These are phyloP conservation scores for Acanthosepion pharaonis DNA, from an alignment of 2,888 invertebrate genomes.

Conservation along the genomic window DNA sequence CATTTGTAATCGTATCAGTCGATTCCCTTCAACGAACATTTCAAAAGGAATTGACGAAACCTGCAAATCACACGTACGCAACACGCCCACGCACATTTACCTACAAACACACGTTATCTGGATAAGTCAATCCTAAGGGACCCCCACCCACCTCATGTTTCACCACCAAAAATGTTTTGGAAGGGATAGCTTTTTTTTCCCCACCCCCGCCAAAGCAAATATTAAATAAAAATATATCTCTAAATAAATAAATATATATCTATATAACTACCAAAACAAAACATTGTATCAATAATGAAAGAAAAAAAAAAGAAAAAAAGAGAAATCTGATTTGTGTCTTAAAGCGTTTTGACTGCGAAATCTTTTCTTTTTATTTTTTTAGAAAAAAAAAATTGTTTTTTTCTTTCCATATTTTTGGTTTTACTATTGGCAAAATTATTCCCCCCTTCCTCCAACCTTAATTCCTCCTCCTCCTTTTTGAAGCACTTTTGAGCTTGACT, in stretches of 20 bases:
- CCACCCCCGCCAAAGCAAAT: not conserved
- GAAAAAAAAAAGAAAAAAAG: not conserved
- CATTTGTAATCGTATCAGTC: not conserved
- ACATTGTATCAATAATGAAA: not conserved
- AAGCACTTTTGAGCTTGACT: not conserved
- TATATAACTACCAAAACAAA: constrained; percentile 14
- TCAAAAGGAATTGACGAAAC: not conserved
- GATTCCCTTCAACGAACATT: constrained; percentile 12
- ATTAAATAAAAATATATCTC: constrained; percentile 33
- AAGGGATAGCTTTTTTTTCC: not conserved
- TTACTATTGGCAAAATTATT: not conserved
- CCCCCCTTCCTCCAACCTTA: not conserved
- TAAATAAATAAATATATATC: constrained; percentile 24
- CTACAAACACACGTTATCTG: not conserved
- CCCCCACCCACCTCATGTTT: not conserved
- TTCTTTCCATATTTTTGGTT: not conserved
- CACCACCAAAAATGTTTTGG: constrained; percentile 17
- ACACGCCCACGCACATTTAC: not conserved
- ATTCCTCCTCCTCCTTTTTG: not conserved
- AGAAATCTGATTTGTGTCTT: not conserved
- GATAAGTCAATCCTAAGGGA: not conserved
- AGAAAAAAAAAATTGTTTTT: not conserved
- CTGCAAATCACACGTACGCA: not conserved
- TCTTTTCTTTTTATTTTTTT: not conserved
- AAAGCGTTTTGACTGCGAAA: not conserved